Base-by-base conservation (phyloP, 2,888 invertebrate species). In the Drosophila formosana region DNA sequence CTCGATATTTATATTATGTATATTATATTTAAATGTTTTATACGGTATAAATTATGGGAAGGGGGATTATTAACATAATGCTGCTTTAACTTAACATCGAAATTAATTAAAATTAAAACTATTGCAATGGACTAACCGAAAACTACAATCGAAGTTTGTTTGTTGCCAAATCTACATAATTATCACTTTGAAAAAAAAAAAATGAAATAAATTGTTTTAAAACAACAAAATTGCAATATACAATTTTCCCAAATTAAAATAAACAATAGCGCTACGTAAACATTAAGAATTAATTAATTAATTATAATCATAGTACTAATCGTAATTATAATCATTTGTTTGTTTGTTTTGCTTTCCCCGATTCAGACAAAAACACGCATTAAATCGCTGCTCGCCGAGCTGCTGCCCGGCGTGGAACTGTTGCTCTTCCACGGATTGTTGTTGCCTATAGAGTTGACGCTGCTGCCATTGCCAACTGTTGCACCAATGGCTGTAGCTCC, bases 341-440 rank as follows among this genome's bases (percentile, higher is more conserved):
- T 41, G 39, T 4, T 11, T 32, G 32, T 9, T 32, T 32, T 7
- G 32, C 32, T 32, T 32, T 37, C 13, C 8, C 26, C 9, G 45
- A 76, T 63, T 79, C 64, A 89, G 62, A 88, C 89, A 53, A 90
- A 88, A 56, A 90, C 89, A 30, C 90, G 90, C 88, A 89, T 89
- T 57, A 90, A 70, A 82, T 90, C 87, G 73, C 74, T 72, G 68
- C 78, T 66, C 46, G 80, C 51, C 13, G 86, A 67, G 56, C 72
- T 75, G 53, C 75, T 72, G 45, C 80, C 78, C 41, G 89, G 88
- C 47, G 80, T 80, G 37, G 89, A 82, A 49, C 71, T 80, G 62
- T 72, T 73, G 62, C 82, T 78, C 68, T 85, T 85, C 85, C 85
- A 85, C 5, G 75, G 74, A 73, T 82, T 90, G 32, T 52, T 75